phyloP scores from a whole-genome alignment of 2,113 vertebrate genomes.

The Anguilla rostrata region DNA sequence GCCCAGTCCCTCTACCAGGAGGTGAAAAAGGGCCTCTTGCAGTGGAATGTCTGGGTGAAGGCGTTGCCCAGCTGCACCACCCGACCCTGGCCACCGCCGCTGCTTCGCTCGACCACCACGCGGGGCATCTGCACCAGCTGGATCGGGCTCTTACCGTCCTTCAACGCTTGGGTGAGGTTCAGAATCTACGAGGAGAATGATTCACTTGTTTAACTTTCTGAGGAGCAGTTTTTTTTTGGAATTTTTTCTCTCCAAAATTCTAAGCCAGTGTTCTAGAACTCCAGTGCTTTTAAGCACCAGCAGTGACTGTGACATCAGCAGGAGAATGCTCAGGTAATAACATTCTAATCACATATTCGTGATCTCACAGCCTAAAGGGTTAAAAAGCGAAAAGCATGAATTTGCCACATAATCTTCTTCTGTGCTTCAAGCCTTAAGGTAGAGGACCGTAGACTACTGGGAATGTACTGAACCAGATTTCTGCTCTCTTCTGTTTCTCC shows the following conservation, averaged over 20 bases:
- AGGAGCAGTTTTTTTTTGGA: too few relatives aligned
- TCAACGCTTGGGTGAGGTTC: conserved; percentile 91
- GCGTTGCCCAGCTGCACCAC: conserved; percentile 83
- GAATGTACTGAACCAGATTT: not conserved
- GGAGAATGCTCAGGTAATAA: too few relatives aligned
- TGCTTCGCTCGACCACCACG: conserved; percentile 89
- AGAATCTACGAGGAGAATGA: conserved; percentile 74
- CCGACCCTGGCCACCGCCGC: conserved; percentile 80
- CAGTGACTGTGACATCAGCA: too few relatives aligned
- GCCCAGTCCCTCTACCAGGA: conserved; percentile 79
- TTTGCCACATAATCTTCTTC: too few relatives aligned
- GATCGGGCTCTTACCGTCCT: conserved; percentile 87
- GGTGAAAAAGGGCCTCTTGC: conserved; percentile 93
- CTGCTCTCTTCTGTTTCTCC: not conserved
- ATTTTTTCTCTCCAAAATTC: too few relatives aligned
- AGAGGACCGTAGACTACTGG: not conserved
- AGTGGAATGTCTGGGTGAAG: conserved; percentile 94
- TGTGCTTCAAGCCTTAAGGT: not conserved
- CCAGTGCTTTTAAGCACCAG: too few relatives aligned
- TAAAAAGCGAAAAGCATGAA: not conserved
- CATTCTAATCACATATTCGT: too few relatives aligned
- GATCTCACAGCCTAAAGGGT: not conserved
- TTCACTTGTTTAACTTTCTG: not conserved
- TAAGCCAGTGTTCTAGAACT: too few relatives aligned
- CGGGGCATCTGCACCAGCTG: conserved; percentile 96